Conservation (phyloP, 2,797 vertebrate species). For the Chelmon rostratus region DNA sequence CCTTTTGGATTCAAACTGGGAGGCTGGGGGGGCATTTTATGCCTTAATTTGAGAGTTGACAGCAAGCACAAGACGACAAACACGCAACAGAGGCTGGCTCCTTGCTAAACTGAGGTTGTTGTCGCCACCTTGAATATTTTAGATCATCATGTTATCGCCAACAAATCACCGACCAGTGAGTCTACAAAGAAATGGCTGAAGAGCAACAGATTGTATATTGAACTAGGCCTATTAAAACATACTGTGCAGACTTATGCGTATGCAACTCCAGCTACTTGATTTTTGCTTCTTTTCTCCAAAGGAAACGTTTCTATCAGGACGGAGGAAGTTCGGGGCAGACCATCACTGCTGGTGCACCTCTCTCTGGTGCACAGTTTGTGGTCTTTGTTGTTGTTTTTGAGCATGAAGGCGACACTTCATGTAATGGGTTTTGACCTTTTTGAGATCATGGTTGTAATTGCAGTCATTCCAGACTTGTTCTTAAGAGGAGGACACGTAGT, state of each 20-base stretch:
- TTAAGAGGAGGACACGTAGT: neutral
- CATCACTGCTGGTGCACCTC: constrained; percentile 41
- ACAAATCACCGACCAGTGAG: constrained; percentile 27
- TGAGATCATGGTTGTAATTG: neutral
- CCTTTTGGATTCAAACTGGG: neutral
- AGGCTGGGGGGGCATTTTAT: neutral
- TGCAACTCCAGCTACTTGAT: neutral
- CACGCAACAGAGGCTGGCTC: neutral
- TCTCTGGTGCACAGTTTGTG: constrained; percentile 3
- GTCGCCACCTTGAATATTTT: neutral
- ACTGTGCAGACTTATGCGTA: neutral
- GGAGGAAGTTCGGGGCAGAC: constrained; percentile 9
- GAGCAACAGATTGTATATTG: constrained; percentile 58
- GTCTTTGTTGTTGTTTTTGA: constrained; percentile 2
- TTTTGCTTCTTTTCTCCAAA: neutral
- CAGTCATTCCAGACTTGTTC: constrained; percentile 17
- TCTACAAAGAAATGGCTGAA: constrained; percentile 24
- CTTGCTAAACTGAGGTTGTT: neutral
- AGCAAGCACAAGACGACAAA: neutral
- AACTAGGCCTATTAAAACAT: constrained; percentile 52
- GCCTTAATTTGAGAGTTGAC: neutral
- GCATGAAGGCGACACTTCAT: neutral
- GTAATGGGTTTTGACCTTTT: neutral
- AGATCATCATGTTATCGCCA: neutral
- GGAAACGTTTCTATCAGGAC: constrained; percentile 38